phyloP scores from a whole-genome alignment of 1,140 invertebrate species.

The Anastrepha ludens region DNA sequence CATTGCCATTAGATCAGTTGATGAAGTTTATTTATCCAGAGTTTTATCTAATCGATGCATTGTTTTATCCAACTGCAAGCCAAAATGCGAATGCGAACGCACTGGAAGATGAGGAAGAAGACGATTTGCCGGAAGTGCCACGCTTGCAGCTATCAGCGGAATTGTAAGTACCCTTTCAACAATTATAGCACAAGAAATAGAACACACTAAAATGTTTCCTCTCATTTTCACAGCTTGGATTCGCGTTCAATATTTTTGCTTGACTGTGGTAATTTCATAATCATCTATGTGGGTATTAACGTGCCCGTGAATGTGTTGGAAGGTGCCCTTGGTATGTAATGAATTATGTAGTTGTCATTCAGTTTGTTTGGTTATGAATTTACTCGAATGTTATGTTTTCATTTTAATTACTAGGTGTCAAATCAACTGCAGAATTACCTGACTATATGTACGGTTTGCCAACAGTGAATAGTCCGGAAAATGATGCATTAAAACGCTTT shows the following conservation, averaged over 20 bases:
- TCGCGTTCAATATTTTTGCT: conserved; percentile 93
- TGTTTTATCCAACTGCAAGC: conserved; percentile 77
- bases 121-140: conserved; percentile 78
- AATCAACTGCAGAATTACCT: conserved; percentile 76
- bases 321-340: conserved; percentile 79
- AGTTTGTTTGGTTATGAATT: not conserved
- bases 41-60: conserved; percentile 90
- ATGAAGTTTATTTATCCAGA: conserved; percentile 94
- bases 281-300: conserved; percentile 90
- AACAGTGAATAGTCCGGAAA: conserved; percentile 84
- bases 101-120: conserved; percentile 73
- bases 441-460: conserved; percentile 86
- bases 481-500: conserved; percentile 86
- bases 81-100: conserved; percentile 67
- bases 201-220: not conserved
- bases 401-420: conserved; percentile 75
- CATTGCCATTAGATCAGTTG: conserved; percentile 86
- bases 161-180: conserved; percentile 73
- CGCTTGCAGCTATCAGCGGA: conserved; percentile 82
- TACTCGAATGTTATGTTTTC: conserved; percentile 48
- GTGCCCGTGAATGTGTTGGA: conserved; percentile 85
- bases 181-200: not conserved
- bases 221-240: conserved; percentile 79
- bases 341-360: conserved; percentile 40
- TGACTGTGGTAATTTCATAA: conserved; percentile 89